phyloP scores from a whole-genome alignment of 2,113 vertebrate genomes.

The Stictonetta naevosa region DNA sequence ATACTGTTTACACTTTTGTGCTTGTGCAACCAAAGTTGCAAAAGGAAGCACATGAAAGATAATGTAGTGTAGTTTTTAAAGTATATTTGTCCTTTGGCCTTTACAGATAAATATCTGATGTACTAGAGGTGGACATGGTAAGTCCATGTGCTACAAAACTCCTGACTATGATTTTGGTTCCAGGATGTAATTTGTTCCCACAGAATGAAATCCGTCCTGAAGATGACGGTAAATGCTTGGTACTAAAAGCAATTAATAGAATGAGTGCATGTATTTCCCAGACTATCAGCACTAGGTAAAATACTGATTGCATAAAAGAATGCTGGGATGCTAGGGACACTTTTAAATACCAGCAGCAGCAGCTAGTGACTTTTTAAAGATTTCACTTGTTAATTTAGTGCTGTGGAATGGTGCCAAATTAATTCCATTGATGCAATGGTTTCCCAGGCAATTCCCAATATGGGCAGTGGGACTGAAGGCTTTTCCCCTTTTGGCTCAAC shows the following conservation, averaged over 20 bases:
- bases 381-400: background rate
- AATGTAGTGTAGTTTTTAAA: background rate
- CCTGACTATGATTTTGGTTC: background rate
- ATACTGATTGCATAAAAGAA: background rate
- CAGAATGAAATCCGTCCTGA: background rate
- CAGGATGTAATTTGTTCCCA: background rate
- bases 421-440: background rate
- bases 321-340: background rate
- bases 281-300: background rate
- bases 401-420: background rate
- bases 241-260: background rate
- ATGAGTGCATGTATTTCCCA: background rate
- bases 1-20: background rate
- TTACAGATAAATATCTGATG: background rate
- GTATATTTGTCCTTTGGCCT: background rate
- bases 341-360: background rate
- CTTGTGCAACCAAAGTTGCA: background rate
- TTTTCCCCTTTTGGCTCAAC: background rate
- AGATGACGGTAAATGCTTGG: background rate
- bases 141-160: background rate
- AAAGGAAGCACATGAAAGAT: conserved; percentile 35
- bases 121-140: background rate
- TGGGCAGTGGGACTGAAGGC: background rate
- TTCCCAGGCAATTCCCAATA: background rate
- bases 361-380: background rate